Evolutionary conservation across 2,888 invertebrate genomes (phyloP).

Genomic region (Drosophila diplacantha): DNA sequence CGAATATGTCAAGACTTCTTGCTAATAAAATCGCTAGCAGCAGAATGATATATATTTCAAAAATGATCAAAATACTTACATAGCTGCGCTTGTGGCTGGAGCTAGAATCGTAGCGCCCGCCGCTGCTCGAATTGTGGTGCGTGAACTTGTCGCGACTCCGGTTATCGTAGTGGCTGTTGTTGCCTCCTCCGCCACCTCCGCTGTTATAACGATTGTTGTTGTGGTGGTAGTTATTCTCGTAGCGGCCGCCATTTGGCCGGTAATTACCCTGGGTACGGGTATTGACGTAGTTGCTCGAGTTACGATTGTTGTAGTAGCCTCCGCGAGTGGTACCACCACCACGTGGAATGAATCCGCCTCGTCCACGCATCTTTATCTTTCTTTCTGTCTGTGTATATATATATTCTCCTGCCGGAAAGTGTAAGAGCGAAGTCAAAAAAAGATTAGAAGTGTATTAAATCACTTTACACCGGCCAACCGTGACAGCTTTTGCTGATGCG

Average conservation of each 20-base stretch:
- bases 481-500: background rate
- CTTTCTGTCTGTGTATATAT: background rate
- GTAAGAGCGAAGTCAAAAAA: background rate
- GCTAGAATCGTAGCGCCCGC: slow-evolving; percentile 69
- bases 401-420: background rate
- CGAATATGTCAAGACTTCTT: background rate
- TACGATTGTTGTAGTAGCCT: slow-evolving; percentile 67
- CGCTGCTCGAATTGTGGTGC: slow-evolving; percentile 62
- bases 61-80: slow-evolving; percentile 57
- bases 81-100: slow-evolving; percentile 75
- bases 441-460: background rate
- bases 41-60: background rate
- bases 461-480: background rate
- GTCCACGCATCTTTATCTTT: slow-evolving; percentile 65
- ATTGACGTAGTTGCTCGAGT: slow-evolving; percentile 69
- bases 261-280: slow-evolving; percentile 74
- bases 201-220: slow-evolving; percentile 66
- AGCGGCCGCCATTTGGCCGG: slow-evolving; percentile 68
- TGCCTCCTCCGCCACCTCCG: slow-evolving; percentile 30
- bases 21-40: background rate
- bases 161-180: slow-evolving; percentile 60
- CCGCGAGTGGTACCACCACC: slow-evolving; percentile 68
- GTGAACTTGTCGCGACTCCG: slow-evolving; percentile 63
- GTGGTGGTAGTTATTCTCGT: slow-evolving; percentile 64
- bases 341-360: slow-evolving; percentile 69